These are phyloP conservation scores for Microtus richardsoni DNA, from an alignment of 2,113 vertebrate species.

Conservation along the genomic window DNA sequence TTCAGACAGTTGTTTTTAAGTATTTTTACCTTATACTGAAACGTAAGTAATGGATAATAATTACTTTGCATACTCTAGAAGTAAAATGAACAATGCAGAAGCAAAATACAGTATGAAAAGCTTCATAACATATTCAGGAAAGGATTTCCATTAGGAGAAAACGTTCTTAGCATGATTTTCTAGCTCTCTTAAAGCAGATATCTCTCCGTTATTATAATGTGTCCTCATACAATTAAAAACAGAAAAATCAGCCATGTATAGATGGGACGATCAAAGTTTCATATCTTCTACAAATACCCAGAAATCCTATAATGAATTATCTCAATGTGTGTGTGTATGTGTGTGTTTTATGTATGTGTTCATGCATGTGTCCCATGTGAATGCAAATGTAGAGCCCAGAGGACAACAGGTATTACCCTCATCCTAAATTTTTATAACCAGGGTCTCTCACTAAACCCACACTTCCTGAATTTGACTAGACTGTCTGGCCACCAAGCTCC, in stretches of 20 bases:
- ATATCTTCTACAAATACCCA: neutral
- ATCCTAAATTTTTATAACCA: neutral
- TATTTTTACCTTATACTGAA: slow-evolving; percentile 54
- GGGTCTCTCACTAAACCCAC: neutral
- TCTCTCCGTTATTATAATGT: slow-evolving; percentile 7
- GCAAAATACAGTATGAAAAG: neutral
- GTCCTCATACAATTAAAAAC: neutral
- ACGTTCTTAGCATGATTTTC: neutral
- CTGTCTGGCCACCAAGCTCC: no score
- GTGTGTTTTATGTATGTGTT: neutral
- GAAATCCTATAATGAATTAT: neutral
- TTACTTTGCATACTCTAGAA: slow-evolving; percentile 33
- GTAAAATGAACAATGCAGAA: slow-evolving; percentile 36
- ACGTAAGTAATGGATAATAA: slow-evolving; percentile 19
- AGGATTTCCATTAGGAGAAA: slow-evolving; percentile 43
- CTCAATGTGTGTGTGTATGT: neutral
- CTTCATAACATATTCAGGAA: slow-evolving; percentile 43
- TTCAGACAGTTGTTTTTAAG: neutral
- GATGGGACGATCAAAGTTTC: neutral
- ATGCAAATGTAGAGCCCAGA: neutral
- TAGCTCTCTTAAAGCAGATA: slow-evolving; percentile 45
- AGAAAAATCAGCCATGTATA: slow-evolving; percentile 12
- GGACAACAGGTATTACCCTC: no score
- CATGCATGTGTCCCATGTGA: neutral
- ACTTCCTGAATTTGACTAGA: neutral